Base-by-base conservation (phyloP, 1,140 invertebrate genomes). In the Monochamus saltuarius region DNA sequence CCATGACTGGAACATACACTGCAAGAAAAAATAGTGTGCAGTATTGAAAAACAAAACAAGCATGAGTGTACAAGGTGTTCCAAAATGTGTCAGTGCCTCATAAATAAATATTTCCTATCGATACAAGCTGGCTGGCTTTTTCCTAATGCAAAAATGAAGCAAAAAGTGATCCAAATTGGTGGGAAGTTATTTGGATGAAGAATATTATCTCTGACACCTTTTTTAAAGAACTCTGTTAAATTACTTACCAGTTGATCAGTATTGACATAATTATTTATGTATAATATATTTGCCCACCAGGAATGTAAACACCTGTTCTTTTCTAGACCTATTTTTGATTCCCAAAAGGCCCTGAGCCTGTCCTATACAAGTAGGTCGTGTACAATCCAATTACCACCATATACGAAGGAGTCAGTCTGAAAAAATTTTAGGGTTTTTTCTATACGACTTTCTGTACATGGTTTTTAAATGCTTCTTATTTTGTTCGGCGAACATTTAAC, bases 1-100 rank as follows among this genome's bases (percentile, higher is more conserved):
- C 93, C 93, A 96, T 0, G 90, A 88, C 82, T 92, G 91, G 49
- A 89, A 89, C 84, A 95, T 90, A 71, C 93, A 95, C 90, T 93
- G 75, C 53, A 73, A 72, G 40, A 38, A 51, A 42, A 37, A 50
- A 29, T 35, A 10, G 6, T 3, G 55, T 43, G 19, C 16, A 49
- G n/a, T n/a, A n/a, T n/a, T n/a, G n/a, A n/a, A n/a, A n/a, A n/a
- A n/a, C n/a, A n/a, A n/a, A n/a, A n/a, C n/a, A n/a, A n/a, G n/a
- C n/a, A n/a, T n/a, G n/a, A n/a, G n/a, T 17, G 16, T 47, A 43
- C 37, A 61, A 36, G 71, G 46, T 45, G 46, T 42, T 54, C 10
- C 2, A 29, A 29, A 29, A 29, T n/a, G n/a, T n/a, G n/a, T n/a
- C n/a, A n/a, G n/a, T n/a, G n/a, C n/a, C n/a, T n/a, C n/a, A n/a